Percentiles rank a stretch among this genome's conserved stretches.
phyloP scores from a whole-genome alignment of 1,140 invertebrate species.

The Conopomorpha cramerella region DNA sequence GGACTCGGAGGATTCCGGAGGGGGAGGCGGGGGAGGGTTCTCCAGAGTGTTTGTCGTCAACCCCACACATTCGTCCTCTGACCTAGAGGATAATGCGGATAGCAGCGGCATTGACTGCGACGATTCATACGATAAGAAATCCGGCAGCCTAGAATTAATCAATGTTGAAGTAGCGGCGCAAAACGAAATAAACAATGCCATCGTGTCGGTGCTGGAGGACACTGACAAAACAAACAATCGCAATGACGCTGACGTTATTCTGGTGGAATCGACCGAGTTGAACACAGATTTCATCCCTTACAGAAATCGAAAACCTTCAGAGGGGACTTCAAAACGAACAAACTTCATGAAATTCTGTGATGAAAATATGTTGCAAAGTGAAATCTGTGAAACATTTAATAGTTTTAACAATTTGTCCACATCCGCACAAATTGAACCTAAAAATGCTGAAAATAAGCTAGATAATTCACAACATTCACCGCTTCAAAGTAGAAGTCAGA shows the following conservation, averaged over 20 bases:
- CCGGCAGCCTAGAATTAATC: conserved; percentile 38
- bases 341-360: conserved; percentile 41
- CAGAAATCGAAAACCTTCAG: too few species aligned
- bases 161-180: too few species aligned
- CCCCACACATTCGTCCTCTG: conserved; percentile 68
- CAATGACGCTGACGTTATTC: conserved; percentile 23
- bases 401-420: too few species aligned
- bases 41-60: conserved; percentile 78
- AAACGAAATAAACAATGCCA: conserved; percentile 22
- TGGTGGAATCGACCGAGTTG: conserved; percentile 39
- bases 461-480: too few species aligned
- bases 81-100: conserved; percentile 60
- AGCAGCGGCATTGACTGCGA: conserved; percentile 58
- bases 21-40: conserved; percentile 68
- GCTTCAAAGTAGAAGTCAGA: too few species aligned
- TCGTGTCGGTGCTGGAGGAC: conserved; percentile 15
- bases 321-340: conserved; percentile 15
- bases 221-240: conserved; percentile 19
- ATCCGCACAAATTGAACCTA: too few species aligned
- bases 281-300: conserved; percentile 30
- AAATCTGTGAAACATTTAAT: conserved; percentile 44
- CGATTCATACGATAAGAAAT: conserved; percentile 47
- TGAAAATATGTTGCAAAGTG: conserved; percentile 45
- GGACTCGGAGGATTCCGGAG: conserved; percentile 69
- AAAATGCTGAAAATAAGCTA: conserved; percentile 22